Conservation (phyloP, 2,888 invertebrate species). For the Chorisops tibialis region DNA sequence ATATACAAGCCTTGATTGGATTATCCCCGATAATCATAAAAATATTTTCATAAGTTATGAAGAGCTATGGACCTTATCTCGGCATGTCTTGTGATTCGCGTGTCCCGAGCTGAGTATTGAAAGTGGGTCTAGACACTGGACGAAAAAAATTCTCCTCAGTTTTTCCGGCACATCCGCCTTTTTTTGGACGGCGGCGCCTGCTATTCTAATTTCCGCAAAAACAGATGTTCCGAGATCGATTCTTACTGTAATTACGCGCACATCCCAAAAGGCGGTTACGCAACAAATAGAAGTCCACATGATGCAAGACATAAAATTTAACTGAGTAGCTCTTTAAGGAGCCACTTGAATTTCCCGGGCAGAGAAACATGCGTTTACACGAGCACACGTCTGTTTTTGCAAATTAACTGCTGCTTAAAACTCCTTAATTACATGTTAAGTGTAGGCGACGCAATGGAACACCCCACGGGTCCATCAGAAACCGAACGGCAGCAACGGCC, state of each 20-base stretch:
- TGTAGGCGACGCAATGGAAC: not conserved
- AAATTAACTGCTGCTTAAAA: constrained; percentile 24
- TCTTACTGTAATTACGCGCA: constrained; percentile 14
- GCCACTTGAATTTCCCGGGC: constrained; percentile 15
- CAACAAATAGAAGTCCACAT: constrained; percentile 11
- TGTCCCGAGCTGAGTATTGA: not conserved
- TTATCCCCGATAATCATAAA: constrained; percentile 29
- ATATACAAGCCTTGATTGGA: constrained; percentile 18
- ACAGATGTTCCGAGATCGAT: constrained; percentile 7
- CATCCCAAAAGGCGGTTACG: constrained; percentile 13
- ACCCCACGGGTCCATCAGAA: no score
- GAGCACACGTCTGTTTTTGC: constrained; percentile 25
- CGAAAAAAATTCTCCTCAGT: no score
- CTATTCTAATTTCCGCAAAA: constrained; percentile 1
- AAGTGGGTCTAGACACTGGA: not conserved
- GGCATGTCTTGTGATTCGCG: not conserved
- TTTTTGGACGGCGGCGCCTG: constrained; percentile 11
- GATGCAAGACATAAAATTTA: constrained; percentile 15
- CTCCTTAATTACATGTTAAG: constrained; percentile 10
- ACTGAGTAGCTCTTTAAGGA: constrained; percentile 18
- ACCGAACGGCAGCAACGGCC: no score
- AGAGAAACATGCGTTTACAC: constrained; percentile 18
- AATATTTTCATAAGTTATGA: constrained; percentile 30
- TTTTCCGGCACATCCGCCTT: not conserved
- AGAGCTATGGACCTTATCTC: not conserved